Evolutionary conservation across 1,140 invertebrate species (phyloP).

Genomic region (Chelonus insularis): DNA sequence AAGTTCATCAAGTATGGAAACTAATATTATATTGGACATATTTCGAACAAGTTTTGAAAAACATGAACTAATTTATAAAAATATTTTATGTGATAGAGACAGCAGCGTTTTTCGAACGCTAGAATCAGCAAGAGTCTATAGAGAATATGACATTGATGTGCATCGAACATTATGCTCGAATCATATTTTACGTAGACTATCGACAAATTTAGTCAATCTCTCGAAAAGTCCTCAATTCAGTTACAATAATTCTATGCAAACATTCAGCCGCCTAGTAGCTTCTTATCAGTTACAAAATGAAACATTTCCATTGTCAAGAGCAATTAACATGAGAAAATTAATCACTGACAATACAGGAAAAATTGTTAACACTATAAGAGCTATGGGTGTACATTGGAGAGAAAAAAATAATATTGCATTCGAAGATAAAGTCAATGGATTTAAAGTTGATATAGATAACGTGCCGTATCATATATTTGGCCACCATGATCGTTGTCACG

Average conservation of each 20-base stretch:
- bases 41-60: conserved; percentile 46
- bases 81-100: conserved; percentile 55
- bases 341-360: too few species aligned
- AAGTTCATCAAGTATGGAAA: conserved; percentile 49
- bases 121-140: conserved; percentile 38
- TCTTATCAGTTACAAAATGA: too few species aligned
- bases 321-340: too few species aligned
- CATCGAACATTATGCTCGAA: conserved; percentile 33
- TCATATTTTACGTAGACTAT: not conserved
- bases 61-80: conserved; percentile 48
- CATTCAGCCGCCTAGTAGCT: not conserved
- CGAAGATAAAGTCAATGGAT: not conserved
- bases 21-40: conserved; percentile 48
- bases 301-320: too few species aligned
- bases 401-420: not conserved
- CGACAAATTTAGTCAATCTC: not conserved
- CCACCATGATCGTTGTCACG: not conserved
- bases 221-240: not conserved
- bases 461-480: not conserved
- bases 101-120: conserved; percentile 47
- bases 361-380: too few species aligned
- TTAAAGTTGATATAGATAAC: too few species aligned
- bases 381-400: not conserved
- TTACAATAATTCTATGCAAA: not conserved
- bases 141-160: conserved; percentile 26